A percentile compares a stretch with the other conserved stretches of the same genome.
Evolutionary conservation across 2,113 vertebrate species (phyloP).

Genomic region (Muntiacus reevesi): DNA sequence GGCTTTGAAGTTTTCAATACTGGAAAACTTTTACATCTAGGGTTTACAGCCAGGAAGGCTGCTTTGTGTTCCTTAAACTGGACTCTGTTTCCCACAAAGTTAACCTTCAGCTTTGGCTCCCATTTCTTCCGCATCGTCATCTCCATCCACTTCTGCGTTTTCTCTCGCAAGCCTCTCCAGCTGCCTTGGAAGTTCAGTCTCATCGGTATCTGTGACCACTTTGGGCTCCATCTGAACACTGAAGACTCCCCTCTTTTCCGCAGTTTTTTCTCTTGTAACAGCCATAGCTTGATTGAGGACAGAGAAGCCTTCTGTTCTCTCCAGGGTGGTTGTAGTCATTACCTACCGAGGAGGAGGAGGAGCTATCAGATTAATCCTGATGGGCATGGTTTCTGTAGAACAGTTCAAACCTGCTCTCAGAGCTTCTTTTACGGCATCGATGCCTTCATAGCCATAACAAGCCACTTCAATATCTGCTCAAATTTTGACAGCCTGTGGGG

Average conservation of each 20-base stretch:
- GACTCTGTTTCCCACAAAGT: constrained; percentile 55
- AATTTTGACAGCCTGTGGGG: no score
- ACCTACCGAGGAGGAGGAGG: constrained; percentile 97
- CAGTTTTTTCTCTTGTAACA: constrained; percentile 98
- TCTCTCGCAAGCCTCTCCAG: constrained; percentile 95
- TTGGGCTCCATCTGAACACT: constrained; percentile 99
- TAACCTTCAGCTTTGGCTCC: constrained; percentile 97
- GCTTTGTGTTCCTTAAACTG: constrained; percentile 46
- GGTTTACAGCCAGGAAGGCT: constrained; percentile 63
- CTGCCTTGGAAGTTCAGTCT: constrained; percentile 95
- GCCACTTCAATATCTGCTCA: no score
- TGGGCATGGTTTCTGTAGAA: no score
- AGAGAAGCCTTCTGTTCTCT: constrained; percentile 97
- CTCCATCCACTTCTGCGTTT: constrained; percentile 97
- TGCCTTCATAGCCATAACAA: no score
- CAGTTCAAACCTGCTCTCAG: no score
- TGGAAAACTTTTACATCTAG: constrained; percentile 80
- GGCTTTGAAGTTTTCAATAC: constrained; percentile 79
- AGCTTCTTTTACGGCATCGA: no score
- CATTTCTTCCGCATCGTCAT: constrained; percentile 97
- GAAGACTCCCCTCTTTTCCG: constrained; percentile 98
- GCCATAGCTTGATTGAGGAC: constrained; percentile 98
- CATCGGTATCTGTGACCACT: constrained; percentile 97
- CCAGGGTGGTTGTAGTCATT: constrained; percentile 98
- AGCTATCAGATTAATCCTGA: constrained; percentile 94